These are phyloP conservation scores for Chaetoderma sp. DNA, from an alignment of 2,888 invertebrate species.

Conservation along the genomic window DNA sequence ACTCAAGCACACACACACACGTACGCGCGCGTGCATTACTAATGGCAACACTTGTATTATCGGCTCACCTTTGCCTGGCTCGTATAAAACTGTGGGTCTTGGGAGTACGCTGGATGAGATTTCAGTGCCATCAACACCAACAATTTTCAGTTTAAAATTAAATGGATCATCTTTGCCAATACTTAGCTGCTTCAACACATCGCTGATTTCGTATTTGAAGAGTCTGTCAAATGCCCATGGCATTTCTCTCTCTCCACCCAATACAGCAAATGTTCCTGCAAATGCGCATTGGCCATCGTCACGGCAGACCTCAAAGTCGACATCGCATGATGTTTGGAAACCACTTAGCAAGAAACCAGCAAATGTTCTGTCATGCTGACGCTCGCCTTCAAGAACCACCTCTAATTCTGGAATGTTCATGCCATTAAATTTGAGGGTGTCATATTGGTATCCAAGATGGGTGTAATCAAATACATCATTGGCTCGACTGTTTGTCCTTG, in stretches of 20 bases:
- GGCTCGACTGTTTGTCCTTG: conserved; percentile 16
- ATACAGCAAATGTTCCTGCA: conserved; percentile 37
- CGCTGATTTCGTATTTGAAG: conserved; percentile 39
- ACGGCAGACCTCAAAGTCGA: conserved; percentile 32
- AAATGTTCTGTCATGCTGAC: conserved; percentile 32
- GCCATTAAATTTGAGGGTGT: conserved; percentile 22
- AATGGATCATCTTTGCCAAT: conserved; percentile 29
- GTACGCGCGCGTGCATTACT: too few species aligned
- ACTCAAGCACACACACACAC: too few species aligned
- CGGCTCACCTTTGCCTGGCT: conserved; percentile 22
- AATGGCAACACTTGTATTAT: too few species aligned
- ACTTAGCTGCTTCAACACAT: conserved; percentile 27
- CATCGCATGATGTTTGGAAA: conserved; percentile 30
- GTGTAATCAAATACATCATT: conserved; percentile 21
- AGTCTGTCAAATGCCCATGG: conserved; percentile 38
- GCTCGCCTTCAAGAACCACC: conserved; percentile 15
- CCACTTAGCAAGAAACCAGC: conserved; percentile 36
- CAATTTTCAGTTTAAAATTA: conserved; percentile 19
- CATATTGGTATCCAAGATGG: conserved; percentile 24
- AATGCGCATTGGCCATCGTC: conserved; percentile 24
- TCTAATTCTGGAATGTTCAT: conserved; percentile 18
- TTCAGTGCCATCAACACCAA: conserved; percentile 28
- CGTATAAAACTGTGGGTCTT: conserved; percentile 28
- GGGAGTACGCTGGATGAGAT: conserved; percentile 22
- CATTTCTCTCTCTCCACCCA: conserved; percentile 39